A percentile compares a stretch with the other conserved stretches of the same genome.
Conservation (phyloP, 2,888 invertebrate species). For the Thymelicus acteon region DNA sequence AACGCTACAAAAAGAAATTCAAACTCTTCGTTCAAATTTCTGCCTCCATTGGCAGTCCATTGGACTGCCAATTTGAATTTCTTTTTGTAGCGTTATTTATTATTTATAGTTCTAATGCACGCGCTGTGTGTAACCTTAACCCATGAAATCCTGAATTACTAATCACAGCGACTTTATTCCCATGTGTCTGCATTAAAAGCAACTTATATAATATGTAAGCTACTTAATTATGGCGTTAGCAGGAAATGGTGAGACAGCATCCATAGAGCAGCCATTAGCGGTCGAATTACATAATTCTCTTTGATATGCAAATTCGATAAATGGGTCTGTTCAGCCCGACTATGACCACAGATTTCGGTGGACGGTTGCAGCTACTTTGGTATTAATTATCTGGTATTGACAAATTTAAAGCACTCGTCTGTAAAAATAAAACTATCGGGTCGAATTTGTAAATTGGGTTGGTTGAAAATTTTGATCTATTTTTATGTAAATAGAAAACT, state of each 20-base stretch:
- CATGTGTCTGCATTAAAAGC: neutral
- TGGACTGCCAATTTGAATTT: too few species aligned
- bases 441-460: too few species aligned
- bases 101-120: too few species aligned
- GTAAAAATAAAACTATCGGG: too few species aligned
- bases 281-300: constrained; percentile 28
- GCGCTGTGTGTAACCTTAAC: too few species aligned
- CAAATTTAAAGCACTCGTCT: neutral
- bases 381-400: neutral
- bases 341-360: constrained; percentile 18
- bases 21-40: too few species aligned
- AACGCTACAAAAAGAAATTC: too few species aligned
- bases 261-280: constrained; percentile 28
- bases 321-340: neutral
- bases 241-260: constrained; percentile 9
- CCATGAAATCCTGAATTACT: too few species aligned
- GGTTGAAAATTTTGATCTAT: too few species aligned
- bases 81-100: too few species aligned
- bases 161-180: neutral
- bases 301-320: constrained; percentile 32
- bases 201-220: neutral
- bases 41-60: too few species aligned
- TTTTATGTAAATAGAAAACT: too few species aligned
- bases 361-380: neutral
- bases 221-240: neutral